Conservation (phyloP, 2,888 invertebrate genomes). For the Caradrina clavipalpis region DNA sequence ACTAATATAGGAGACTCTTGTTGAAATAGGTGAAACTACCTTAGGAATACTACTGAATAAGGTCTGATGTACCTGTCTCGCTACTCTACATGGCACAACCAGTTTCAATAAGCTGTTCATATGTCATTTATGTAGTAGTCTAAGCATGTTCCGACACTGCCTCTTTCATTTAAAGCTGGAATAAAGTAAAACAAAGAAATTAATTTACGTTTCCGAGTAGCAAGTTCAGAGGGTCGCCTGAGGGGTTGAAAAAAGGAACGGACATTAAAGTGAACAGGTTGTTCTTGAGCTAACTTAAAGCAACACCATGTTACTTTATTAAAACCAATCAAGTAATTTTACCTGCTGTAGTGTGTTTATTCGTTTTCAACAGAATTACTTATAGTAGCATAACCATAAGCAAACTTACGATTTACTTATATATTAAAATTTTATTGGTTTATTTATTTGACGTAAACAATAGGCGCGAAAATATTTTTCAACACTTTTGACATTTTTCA, state of each 20-base stretch:
- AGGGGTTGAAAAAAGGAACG: no score
- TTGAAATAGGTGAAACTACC: neutral
- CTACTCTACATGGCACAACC: slow-evolving; percentile 57
- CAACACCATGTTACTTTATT: neutral
- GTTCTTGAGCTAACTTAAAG: neutral
- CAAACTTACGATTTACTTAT: no score
- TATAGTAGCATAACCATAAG: no score
- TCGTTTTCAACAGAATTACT: neutral
- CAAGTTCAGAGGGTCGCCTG: neutral
- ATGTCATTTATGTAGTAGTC: slow-evolving; percentile 7
- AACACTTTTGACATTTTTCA: slow-evolving; percentile 5
- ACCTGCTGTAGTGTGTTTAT: neutral
- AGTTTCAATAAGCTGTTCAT: slow-evolving; percentile 63
- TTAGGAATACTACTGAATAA: neutral
- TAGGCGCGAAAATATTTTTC: slow-evolving; percentile 27
- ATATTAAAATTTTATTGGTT: no score
- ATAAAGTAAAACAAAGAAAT: slow-evolving; percentile 13
- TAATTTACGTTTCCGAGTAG: neutral
- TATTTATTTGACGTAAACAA: no score
- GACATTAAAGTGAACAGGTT: neutral
- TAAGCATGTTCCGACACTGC: neutral
- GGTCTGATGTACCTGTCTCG: slow-evolving; percentile 21
- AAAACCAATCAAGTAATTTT: neutral
- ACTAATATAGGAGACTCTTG: slow-evolving; percentile 19
- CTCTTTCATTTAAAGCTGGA: slow-evolving; percentile 17